Percentiles rank a stretch among this genome's conserved stretches.
These are phyloP conservation scores for Lycaena phlaeas DNA, from an alignment of 2,888 invertebrate species.

Conservation along the genomic window DNA sequence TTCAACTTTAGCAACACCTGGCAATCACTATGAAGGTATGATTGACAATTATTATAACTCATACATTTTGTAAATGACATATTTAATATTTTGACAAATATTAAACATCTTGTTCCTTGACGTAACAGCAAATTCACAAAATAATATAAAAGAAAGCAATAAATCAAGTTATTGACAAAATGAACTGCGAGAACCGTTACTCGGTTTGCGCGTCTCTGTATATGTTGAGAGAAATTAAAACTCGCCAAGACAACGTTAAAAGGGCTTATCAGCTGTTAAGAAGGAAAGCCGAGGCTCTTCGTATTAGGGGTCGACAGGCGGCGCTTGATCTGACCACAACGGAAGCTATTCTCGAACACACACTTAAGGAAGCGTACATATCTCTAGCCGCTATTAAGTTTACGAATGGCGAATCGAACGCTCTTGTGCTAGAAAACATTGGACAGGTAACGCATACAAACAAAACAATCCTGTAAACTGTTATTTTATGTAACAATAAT, in stretches of 20 bases:
- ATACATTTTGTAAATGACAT: too few relatives aligned
- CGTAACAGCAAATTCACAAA: too few relatives aligned
- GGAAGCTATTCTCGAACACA: constrained; percentile 48
- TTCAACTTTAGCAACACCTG: too few relatives aligned
- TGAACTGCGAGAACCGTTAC: constrained; percentile 58
- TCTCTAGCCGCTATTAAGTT: constrained; percentile 60
- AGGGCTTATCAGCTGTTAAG: constrained; percentile 52
- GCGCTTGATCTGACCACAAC: constrained; percentile 43
- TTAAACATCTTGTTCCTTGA: too few relatives aligned
- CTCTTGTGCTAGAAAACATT: constrained; percentile 58
- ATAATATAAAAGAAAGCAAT: too few relatives aligned
- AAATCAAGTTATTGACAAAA: too few relatives aligned
- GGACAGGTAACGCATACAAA: constrained; percentile 37
- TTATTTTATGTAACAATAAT: too few relatives aligned
- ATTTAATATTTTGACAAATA: too few relatives aligned
- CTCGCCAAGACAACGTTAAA: constrained; percentile 48
- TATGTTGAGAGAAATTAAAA: constrained; percentile 59
- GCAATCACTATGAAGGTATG: too few relatives aligned
- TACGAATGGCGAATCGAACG: constrained; percentile 61
- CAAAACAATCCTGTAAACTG: too few relatives aligned
- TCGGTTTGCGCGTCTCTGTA: constrained; percentile 56
- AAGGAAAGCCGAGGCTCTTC: constrained; percentile 52
- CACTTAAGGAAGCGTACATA: constrained; percentile 55
- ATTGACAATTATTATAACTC: too few relatives aligned
- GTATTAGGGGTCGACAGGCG: constrained; percentile 45